Evolutionary conservation across 2,797 vertebrate species (phyloP), one percentile per base, ranked within the genome.

Genomic region (Hypotaenidia philippensis): DNA sequence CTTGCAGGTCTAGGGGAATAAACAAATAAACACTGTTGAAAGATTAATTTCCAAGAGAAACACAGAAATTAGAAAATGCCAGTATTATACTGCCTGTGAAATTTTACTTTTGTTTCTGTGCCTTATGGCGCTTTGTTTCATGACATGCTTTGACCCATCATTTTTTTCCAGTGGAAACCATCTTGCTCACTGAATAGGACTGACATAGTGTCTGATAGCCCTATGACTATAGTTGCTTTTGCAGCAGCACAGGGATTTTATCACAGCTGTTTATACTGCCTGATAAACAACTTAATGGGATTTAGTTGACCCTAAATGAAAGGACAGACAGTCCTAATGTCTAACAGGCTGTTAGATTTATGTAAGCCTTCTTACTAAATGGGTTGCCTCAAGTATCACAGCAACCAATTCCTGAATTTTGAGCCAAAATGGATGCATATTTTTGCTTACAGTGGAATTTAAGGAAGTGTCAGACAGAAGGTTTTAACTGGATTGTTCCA

Each of bases 231-330:
- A 60, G 23, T 34, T 86, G 83, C 32, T 47, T 64, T 82, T 76
- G 25, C 20, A 84, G 41, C 11, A 79, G 34, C 17, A 61, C 27
- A 56, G 22, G 38, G 17, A 34, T 87, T 82, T 82, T 82, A 69
- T 72, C n/a, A 55, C 25, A 66, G 38, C 41, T 53, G 21, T 60
- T 87, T 87, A 69, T 16, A 36, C 15, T 59, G n/a, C 3, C 45
- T 82, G 57, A 90, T 84, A 69, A 93, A 25, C 22, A 82, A 82
- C 55, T 76, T 89, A 93, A 82, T 84, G 60, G 15, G 27, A 76
- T 87, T 92, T 60, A 63, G 38, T 20, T 93, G 66, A 89, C 59
- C 57, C 64, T 72, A 89, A 96, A 94, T 63, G 32, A 92, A 87
- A 64, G 34, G 34, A 87, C 13, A 85, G 40, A 70, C 61, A 81